These are phyloP conservation scores for Toxonevra muliebris DNA, from an alignment of 2,888 invertebrate species.

Conservation along the genomic window DNA sequence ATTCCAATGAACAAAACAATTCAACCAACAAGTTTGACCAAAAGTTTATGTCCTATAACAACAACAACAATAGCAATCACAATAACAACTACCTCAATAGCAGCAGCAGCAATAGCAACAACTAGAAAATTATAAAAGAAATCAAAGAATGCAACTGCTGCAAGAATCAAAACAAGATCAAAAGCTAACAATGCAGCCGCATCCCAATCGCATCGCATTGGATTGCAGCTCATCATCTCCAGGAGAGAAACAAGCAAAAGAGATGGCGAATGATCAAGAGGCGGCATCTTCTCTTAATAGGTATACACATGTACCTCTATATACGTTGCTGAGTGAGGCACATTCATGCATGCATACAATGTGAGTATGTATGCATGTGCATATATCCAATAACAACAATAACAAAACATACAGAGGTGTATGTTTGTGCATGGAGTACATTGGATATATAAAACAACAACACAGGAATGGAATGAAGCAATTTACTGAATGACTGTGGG, in stretches of 20 bases:
- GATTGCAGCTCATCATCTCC: too few species aligned
- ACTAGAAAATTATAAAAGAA: background rate
- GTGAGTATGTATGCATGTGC: background rate
- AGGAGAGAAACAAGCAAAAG: too few species aligned
- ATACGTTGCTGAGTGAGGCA: too few species aligned
- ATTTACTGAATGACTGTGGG: constrained; percentile 13
- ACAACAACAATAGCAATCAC: background rate
- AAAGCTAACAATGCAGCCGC: constrained; percentile 1
- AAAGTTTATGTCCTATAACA: background rate
- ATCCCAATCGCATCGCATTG: background rate
- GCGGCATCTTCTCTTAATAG: too few species aligned
- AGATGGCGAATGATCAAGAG: too few species aligned
- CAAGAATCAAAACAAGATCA: background rate
- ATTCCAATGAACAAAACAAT: background rate
- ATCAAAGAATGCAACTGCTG: background rate
- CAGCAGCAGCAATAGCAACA: background rate
- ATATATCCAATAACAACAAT: background rate
- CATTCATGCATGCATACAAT: too few species aligned
- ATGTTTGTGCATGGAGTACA: background rate
- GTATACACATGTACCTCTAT: too few species aligned
- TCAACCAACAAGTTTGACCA: background rate
- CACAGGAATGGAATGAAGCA: background rate
- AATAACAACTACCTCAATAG: background rate
- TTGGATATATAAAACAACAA: too few species aligned
- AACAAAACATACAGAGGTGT: background rate